These are phyloP conservation scores for Cataglyphis livida DNA, from an alignment of 2,888 invertebrate species.

Conservation along the genomic window DNA sequence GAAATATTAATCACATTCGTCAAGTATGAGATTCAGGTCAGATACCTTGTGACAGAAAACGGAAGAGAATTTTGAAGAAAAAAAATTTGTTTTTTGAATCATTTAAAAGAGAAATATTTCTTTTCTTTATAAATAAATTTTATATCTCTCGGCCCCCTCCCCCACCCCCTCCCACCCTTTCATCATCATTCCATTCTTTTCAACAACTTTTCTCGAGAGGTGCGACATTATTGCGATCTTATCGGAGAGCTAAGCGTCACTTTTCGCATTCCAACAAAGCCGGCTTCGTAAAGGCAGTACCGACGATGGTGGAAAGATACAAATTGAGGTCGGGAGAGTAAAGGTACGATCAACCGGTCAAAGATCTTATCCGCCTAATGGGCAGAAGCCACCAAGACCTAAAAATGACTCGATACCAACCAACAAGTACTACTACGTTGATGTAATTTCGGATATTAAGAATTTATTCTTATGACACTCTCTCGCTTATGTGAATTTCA, in stretches of 20 bases:
- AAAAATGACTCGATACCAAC: constrained; percentile 77
- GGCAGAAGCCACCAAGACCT: constrained; percentile 81
- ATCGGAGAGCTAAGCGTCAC: constrained; percentile 65
- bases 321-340: constrained; percentile 76
- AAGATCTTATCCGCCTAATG: constrained; percentile 83
- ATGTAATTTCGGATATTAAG: constrained; percentile 4
- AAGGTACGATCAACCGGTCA: constrained; percentile 69
- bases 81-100: background rate
- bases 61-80: background rate
- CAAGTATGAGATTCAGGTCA: background rate
- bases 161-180: background rate
- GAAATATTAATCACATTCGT: constrained; percentile 40
- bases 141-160: background rate
- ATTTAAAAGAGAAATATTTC: background rate
- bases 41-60: background rate
- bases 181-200: background rate
- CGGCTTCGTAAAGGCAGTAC: constrained; percentile 60
- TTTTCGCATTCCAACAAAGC: constrained; percentile 74
- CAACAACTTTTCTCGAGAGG: constrained; percentile 48
- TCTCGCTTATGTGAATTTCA: background rate
- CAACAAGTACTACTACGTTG: constrained; percentile 10
- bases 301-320: constrained; percentile 70
- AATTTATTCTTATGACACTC: background rate
- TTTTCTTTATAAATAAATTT: background rate
- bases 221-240: constrained; percentile 72